Conservation (phyloP, 2,797 vertebrate genomes). For the Acrossocheilus wenchowensis region DNA sequence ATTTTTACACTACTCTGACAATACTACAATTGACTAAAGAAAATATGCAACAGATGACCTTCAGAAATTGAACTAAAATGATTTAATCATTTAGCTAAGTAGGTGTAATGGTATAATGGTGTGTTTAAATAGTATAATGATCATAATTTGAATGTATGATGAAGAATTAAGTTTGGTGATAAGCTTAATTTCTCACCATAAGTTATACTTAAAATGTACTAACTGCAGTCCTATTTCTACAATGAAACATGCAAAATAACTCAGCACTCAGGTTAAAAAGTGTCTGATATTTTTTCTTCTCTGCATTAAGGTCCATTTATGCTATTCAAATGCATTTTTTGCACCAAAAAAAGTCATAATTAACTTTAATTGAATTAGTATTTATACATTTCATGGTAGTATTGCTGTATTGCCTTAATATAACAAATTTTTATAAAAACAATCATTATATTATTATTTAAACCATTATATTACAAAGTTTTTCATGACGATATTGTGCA, state of each 20-base stretch:
- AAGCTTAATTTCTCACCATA: constrained; percentile 18
- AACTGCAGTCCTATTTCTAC: constrained; percentile 1
- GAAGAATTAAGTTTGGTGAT: neutral
- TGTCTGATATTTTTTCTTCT: neutral
- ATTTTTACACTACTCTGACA: neutral
- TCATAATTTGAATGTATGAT: neutral
- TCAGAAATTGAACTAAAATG: neutral
- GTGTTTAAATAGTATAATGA: constrained; percentile 11
- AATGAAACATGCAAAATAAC: neutral
- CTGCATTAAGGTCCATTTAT: neutral
- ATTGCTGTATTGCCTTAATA: neutral
- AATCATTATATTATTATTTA: neutral
- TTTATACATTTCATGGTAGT: neutral
- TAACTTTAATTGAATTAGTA: neutral
- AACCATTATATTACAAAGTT: neutral
- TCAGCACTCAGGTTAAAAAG: neutral
- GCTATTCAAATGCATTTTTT: neutral
- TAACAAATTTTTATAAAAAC: neutral
- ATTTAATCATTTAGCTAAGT: constrained; percentile 10
- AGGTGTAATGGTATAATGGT: neutral
- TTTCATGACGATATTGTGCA: neutral
- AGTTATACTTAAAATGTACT: constrained; percentile 10
- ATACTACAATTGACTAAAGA: neutral
- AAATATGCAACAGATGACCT: constrained; percentile 8
- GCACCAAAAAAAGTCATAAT: neutral